These are phyloP conservation scores for Euzetes globulus DNA, from an alignment of 2,888 invertebrate genomes.

Conservation along the genomic window DNA sequence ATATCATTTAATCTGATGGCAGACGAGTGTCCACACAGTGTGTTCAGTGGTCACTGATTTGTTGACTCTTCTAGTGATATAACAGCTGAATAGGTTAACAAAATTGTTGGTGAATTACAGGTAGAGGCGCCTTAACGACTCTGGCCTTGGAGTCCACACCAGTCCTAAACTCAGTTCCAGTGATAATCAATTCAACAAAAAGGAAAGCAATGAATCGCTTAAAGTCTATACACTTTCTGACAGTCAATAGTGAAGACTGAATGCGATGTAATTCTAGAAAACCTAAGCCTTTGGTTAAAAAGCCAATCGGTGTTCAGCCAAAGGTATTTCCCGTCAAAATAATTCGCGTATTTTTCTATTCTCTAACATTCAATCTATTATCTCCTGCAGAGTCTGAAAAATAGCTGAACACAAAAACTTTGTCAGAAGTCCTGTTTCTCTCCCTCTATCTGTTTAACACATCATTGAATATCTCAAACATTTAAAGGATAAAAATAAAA, in stretches of 20 bases:
- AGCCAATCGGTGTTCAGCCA: neutral
- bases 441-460: neutral
- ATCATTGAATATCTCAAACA: neutral
- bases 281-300: slow-evolving; percentile 12
- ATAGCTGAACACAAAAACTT: neutral
- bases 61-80: neutral
- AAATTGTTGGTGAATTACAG: slow-evolving; percentile 18
- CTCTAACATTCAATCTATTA: neutral
- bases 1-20: neutral
- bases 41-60: neutral
- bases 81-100: slow-evolving; percentile 9
- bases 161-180: too few species aligned
- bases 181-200: neutral
- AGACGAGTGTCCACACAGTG: neutral
- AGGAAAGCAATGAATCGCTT: slow-evolving; percentile 1
- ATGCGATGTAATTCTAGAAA: slow-evolving; percentile 9
- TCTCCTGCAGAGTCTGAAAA: neutral
- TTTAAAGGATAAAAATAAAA: neutral
- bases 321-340: slow-evolving; percentile 21
- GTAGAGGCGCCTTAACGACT: slow-evolving; percentile 18
- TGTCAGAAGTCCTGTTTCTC: neutral
- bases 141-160: slow-evolving; percentile 12
- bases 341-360: neutral
- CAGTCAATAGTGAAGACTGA: neutral
- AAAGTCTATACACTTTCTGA: neutral